phyloP scores from a whole-genome alignment of 1,140 invertebrate genomes.

The Drosophila dunni region DNA sequence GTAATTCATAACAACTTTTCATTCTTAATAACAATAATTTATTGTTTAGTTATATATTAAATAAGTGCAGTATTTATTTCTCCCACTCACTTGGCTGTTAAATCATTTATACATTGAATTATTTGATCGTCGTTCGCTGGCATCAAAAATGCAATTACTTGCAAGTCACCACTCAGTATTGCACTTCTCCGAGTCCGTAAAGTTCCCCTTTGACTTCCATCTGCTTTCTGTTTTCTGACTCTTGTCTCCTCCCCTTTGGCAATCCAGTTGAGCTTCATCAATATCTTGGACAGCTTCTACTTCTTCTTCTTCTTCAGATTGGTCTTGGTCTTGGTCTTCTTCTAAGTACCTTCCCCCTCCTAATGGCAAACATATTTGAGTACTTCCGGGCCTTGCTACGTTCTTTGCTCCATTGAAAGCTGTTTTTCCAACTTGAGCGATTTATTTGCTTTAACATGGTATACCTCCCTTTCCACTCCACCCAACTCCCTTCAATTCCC shows the following conservation, averaged over 20 bases:
- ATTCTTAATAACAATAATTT: neutral
- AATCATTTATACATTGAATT: constrained; percentile 31
- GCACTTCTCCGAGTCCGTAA: constrained; percentile 11
- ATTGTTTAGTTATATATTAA: neutral
- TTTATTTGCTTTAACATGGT: constrained; percentile 73
- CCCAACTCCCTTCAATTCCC: neutral
- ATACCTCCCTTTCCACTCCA: neutral
- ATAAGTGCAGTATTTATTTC: neutral
- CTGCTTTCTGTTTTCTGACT: neutral
- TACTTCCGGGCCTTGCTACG: constrained; percentile 30
- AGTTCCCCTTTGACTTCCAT: neutral
- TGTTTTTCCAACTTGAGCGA: constrained; percentile 63
- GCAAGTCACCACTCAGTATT: constrained; percentile 13
- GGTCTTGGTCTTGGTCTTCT: neutral
- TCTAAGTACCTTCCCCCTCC: constrained; percentile 42
- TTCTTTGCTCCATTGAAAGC: constrained; percentile 17
- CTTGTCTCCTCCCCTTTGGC: neutral
- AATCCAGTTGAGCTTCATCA: constrained; percentile 1
- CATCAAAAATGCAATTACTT: constrained; percentile 41
- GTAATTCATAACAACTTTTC: neutral
- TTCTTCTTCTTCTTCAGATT: neutral
- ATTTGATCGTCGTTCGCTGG: constrained; percentile 21
- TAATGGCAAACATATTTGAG: constrained; percentile 55
- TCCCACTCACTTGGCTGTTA: neutral
- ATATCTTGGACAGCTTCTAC: constrained; percentile 32